Conservation (phyloP, 2,888 invertebrate genomes). For the Coenonympha arcania region DNA sequence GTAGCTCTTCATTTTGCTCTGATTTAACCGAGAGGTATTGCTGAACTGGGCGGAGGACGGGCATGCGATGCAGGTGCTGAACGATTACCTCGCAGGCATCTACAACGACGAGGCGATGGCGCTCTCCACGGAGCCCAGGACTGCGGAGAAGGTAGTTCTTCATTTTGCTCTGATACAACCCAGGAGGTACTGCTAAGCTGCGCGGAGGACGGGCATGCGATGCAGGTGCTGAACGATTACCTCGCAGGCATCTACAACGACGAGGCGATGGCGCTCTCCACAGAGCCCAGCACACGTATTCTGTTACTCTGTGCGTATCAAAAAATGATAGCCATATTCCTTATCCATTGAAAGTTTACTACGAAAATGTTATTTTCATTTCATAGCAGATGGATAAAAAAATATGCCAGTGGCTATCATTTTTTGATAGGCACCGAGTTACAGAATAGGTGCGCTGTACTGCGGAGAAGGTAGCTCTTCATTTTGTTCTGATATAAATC, state of each 20-base stretch:
- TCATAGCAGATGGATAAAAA: too few relatives aligned
- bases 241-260: conserved; percentile 88
- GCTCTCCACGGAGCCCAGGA: conserved; percentile 59
- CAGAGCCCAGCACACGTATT: conserved; percentile 59
- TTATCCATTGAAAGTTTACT: too few relatives aligned
- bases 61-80: conserved; percentile 94
- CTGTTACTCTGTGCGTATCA: too few relatives aligned
- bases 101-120: conserved; percentile 83
- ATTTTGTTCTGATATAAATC: too few relatives aligned
- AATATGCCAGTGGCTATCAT: too few relatives aligned
- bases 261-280: conserved; percentile 75
- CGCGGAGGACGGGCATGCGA: conserved; percentile 96
- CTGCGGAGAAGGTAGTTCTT: conserved; percentile 59
- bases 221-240: conserved; percentile 90
- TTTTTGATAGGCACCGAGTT: too few relatives aligned
- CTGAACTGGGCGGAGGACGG: conserved; percentile 93
- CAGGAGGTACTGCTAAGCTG: conserved; percentile 86
- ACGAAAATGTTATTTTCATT: too few relatives aligned
- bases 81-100: conserved; percentile 87
- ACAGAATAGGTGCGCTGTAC: conserved; percentile 79
- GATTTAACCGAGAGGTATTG: conserved; percentile 90
- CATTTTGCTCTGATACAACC: too few relatives aligned
- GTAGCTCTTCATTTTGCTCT: too few relatives aligned
- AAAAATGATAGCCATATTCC: too few relatives aligned
- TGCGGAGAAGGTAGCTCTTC: conserved; percentile 48